phyloP scores from a whole-genome alignment of 2,797 vertebrate species.

The Bradypodion pumilum region DNA sequence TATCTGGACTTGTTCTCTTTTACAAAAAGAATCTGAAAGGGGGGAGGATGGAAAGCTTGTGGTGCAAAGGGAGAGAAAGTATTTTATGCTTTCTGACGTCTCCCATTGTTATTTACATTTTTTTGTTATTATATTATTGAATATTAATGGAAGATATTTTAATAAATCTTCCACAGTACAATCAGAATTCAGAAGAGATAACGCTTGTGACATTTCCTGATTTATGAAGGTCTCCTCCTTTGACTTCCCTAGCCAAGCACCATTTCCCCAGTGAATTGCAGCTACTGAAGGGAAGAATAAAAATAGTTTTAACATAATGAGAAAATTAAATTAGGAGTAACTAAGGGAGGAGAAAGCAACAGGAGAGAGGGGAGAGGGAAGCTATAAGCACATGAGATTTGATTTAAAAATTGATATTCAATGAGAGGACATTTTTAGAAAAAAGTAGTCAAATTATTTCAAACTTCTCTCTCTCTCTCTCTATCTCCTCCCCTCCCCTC shows the following conservation, averaged over 20 bases:
- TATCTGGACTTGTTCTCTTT: too few relatives aligned
- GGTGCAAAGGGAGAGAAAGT: neutral
- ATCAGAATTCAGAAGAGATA: constrained; percentile 5
- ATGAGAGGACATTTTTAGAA: constrained; percentile 10
- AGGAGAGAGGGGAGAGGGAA: neutral
- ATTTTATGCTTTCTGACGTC: too few relatives aligned
- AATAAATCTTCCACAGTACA: neutral
- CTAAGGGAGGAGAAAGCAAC: neutral
- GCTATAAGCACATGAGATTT: neutral
- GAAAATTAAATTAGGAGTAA: constrained; percentile 7
- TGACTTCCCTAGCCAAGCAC: neutral
- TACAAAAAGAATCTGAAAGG: neutral
- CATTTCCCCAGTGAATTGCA: constrained; percentile 18
- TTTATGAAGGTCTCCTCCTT: neutral
- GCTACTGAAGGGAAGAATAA: neutral
- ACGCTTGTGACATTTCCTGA: constrained; percentile 12
- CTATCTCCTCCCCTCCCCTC: too few relatives aligned
- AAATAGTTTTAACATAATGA: constrained; percentile 17
- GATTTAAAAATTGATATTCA: constrained; percentile 1
- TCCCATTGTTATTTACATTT: neutral
- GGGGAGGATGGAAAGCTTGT: neutral
- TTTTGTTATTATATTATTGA: constrained; percentile 5
- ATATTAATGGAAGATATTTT: neutral
- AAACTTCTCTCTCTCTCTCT: neutral
- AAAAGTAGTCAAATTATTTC: neutral